Evolutionary conservation across 1,140 invertebrate species (phyloP), one percentile per base, ranked within the genome.

Genomic region (Muscidifurax raptorellus): DNA sequence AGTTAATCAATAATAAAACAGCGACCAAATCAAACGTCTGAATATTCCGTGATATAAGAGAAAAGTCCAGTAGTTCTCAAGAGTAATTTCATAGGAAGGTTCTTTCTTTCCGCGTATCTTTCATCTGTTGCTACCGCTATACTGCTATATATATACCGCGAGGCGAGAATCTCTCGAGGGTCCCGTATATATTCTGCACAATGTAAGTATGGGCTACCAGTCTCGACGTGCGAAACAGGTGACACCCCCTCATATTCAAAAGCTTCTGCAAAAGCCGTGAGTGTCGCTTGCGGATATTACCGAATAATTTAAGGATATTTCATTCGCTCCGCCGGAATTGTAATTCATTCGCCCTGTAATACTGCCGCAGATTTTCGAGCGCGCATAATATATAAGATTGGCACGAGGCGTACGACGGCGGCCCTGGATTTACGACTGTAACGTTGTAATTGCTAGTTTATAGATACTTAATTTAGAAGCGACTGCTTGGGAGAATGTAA

Each of bases 291-390:
- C 86, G 87, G 86, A 91, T 90, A 91, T 90, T 90, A 89, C 90
- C 86, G 90, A 89, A 91, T 91, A 91, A 91, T 91, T 90, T 90
- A 88, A 22, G 84, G 84, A 90, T 91, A 90, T 90, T 90, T 91
- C 90, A 90, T 85, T 83, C 36, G 81, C 75, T 85, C 84, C 44
- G 76, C 85, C 84, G 69, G 74, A 80, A 85, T n/a, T n/a, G n/a
- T 84, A 84, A 40, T 76, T 83, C 78, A 77, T 87, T 74, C 71
- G 1, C 18, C 18, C 32, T 74, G n/a, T n/a, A n/a, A 74, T 36
- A 74, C 30, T n/a, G 36, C 71, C 86, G n/a, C n/a, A 88, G 86
- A 87, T 74, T 74, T 74, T n/a, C 32, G 30, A 30, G 32, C 18
- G 27, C 32, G 12, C 30, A 72, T 67, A 12, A n/a, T 30, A 30